phyloP scores from a whole-genome alignment of 2,888 invertebrate species.

The Andrena bicolor region DNA sequence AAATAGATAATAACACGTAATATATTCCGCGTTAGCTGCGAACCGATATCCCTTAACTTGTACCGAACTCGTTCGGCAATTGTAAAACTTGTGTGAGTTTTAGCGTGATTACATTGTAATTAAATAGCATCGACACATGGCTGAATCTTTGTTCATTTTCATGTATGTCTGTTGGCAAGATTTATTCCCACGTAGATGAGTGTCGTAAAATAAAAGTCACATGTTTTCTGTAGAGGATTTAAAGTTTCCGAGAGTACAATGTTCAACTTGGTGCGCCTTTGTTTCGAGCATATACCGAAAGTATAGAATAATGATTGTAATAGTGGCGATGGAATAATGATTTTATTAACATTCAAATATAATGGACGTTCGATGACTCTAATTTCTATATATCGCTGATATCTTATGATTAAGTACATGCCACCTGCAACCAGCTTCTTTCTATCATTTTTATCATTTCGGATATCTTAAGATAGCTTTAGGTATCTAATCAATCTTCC shows the following conservation, averaged over 20 bases:
- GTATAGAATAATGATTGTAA: slow-evolving; percentile 19
- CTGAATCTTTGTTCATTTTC: slow-evolving; percentile 44
- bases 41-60: background rate
- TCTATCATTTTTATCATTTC: slow-evolving; percentile 39
- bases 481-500: background rate
- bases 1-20: slow-evolving; percentile 30
- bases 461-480: background rate
- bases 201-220: slow-evolving; percentile 22
- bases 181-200: slow-evolving; percentile 26
- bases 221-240: background rate
- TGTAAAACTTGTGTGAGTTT: slow-evolving; percentile 29
- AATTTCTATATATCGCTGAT: slow-evolving; percentile 26
- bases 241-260: background rate
- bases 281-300: slow-evolving; percentile 1
- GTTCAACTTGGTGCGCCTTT: slow-evolving; percentile 13
- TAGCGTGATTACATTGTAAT: slow-evolving; percentile 40
- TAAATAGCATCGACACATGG: slow-evolving; percentile 38
- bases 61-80: background rate
- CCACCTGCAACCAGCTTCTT: slow-evolving; percentile 53
- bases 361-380: slow-evolving; percentile 2
- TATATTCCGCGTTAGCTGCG: background rate
- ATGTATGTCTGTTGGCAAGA: slow-evolving; percentile 10
- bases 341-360: slow-evolving; percentile 21
- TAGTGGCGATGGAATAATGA: slow-evolving; percentile 19
- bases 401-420: slow-evolving; percentile 19